phyloP scores from a whole-genome alignment of 2,797 vertebrate genomes.

The Chaenodraco wilsoni region DNA sequence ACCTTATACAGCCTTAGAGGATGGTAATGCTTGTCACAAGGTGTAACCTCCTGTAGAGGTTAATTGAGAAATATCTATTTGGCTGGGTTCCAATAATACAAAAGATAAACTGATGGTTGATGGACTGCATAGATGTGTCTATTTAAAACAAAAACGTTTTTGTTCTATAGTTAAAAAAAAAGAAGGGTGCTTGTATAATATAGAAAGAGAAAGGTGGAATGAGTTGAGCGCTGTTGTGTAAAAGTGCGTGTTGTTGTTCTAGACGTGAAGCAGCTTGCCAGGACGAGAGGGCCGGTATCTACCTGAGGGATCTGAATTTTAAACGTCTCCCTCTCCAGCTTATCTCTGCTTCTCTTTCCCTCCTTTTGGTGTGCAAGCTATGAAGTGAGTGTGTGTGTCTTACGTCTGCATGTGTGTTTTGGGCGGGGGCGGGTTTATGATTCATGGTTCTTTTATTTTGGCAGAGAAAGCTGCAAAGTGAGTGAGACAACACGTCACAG shows the following conservation, averaged over 20 bases:
- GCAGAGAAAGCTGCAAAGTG: constrained; percentile 76
- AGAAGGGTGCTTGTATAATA: constrained; percentile 4
- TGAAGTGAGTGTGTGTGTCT: constrained; percentile 17
- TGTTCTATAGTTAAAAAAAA: neutral
- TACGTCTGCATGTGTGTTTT: constrained; percentile 49
- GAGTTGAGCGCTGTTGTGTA: constrained; percentile 35
- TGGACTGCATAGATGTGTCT: neutral
- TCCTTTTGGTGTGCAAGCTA: constrained; percentile 44
- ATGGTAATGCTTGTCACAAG: constrained; percentile 20
- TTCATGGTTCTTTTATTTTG: constrained; percentile 66
- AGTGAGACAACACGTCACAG: constrained; percentile 72
- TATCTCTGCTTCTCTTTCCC: constrained; percentile 35
- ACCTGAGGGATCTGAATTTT: constrained; percentile 55
- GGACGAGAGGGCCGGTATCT: constrained; percentile 60
- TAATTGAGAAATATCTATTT: constrained; percentile 32
- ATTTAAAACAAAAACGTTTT: neutral
- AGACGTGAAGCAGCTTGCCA: constrained; percentile 70
- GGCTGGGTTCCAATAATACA: neutral
- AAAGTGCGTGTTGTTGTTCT: constrained; percentile 45
- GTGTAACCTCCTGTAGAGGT: constrained; percentile 37
- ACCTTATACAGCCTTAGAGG: constrained; percentile 33
- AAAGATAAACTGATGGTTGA: neutral
- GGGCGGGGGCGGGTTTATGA: constrained; percentile 56
- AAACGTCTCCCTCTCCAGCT: constrained; percentile 41
- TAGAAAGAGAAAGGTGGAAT: constrained; percentile 39